Conservation (phyloP, 2,797 vertebrate genomes). For the Platyrinchus mystaceus region DNA sequence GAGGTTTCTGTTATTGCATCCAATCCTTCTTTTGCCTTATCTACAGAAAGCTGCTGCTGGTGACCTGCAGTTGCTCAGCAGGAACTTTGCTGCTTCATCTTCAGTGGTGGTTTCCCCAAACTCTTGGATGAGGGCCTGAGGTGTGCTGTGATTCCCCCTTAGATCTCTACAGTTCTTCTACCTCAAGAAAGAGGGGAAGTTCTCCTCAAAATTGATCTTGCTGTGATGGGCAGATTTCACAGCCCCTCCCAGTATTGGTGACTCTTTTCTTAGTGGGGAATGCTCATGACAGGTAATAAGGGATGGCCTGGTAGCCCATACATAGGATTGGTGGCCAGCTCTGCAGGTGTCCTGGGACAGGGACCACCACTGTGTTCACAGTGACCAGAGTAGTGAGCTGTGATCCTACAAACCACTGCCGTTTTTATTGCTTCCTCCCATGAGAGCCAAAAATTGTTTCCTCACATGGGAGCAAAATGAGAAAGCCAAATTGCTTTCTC, state of each 20-base stretch:
- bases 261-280: not conserved
- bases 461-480: not conserved
- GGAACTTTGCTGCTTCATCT: not conserved
- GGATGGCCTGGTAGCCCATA: not conserved
- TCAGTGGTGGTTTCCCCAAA: not conserved
- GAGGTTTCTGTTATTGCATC: not conserved
- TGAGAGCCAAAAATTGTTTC: not conserved
- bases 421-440: not conserved
- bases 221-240: not conserved
- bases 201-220: not conserved
- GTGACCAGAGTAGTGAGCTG: not conserved
- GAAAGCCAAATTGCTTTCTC: not conserved
- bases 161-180: not conserved
- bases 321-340: not conserved
- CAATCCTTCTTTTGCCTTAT: not conserved
- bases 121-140: not conserved
- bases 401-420: not conserved
- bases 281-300: not conserved
- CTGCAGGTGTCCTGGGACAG: not conserved
- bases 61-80: not conserved
- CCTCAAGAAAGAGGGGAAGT: not conserved
- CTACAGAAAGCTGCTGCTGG: not conserved
- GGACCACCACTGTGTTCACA: not conserved
- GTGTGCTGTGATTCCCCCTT: not conserved
- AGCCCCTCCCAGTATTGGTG: not conserved